phyloP scores from a whole-genome alignment of 2,113 vertebrate species.

The Sapajus apella region DNA sequence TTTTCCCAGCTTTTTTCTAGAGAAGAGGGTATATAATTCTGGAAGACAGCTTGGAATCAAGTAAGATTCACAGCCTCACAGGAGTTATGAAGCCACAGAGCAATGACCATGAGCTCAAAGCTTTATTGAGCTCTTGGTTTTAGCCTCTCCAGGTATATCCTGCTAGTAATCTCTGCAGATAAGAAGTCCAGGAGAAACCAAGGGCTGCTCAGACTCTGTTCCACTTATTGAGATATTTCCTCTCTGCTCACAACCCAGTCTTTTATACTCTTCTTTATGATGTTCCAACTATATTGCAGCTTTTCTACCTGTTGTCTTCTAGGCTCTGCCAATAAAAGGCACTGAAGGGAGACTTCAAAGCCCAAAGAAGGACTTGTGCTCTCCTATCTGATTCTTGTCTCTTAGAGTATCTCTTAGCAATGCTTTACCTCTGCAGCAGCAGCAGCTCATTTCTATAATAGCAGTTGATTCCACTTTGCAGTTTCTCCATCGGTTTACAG shows the following conservation, averaged over 20 bases:
- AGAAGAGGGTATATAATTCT: constrained; percentile 88
- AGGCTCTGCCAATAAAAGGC: not conserved
- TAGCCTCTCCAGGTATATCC: constrained; percentile 80
- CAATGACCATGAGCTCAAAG: constrained; percentile 86
- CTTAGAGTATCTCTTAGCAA: not conserved
- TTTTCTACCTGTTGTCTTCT: not conserved
- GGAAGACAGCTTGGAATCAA: constrained; percentile 87
- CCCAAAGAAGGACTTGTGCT: not conserved
- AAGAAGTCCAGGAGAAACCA: constrained; percentile 85
- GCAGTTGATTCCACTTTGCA: not conserved
- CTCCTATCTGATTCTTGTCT: not conserved
- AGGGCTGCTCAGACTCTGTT: constrained; percentile 88
- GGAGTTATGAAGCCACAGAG: constrained; percentile 84
- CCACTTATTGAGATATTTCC: not conserved
- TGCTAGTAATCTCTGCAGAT: constrained; percentile 86
- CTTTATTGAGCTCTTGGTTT: constrained; percentile 87
- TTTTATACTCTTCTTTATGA: not conserved
- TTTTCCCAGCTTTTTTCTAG: constrained; percentile 90
- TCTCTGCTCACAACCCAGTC: not conserved
- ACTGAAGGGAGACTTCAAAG: not conserved
- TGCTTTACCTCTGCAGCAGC: too few species aligned
- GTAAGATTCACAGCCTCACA: constrained; percentile 82
- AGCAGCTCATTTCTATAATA: not conserved
- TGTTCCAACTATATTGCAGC: not conserved
- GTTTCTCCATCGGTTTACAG: not conserved